These are phyloP conservation scores for Bombyx huttoni DNA, from an alignment of 2,888 invertebrate genomes.

Conservation along the genomic window DNA sequence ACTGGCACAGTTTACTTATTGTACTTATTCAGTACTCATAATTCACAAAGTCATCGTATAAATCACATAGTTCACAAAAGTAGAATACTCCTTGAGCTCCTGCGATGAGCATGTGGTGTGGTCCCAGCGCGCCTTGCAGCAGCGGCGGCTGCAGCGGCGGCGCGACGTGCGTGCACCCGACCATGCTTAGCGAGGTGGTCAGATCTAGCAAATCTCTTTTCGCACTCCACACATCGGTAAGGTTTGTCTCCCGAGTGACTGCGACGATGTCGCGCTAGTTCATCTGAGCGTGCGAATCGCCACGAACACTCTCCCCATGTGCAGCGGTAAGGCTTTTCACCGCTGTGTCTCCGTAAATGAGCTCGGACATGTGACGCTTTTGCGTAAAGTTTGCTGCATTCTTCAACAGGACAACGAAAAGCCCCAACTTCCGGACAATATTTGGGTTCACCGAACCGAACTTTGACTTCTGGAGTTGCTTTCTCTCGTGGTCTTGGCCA, in stretches of 20 bases:
- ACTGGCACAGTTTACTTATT: neutral
- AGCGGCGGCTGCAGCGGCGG: slow-evolving; percentile 43
- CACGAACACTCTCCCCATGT: slow-evolving; percentile 88
- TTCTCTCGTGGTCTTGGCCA: slow-evolving; percentile 18
- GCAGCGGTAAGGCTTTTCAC: slow-evolving; percentile 82
- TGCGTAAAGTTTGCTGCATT: slow-evolving; percentile 86
- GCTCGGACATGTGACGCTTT: slow-evolving; percentile 93
- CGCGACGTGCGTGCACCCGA: slow-evolving; percentile 83
- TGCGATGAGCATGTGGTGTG: slow-evolving; percentile 15
- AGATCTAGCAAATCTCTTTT: slow-evolving; percentile 91
- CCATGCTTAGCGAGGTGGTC: slow-evolving; percentile 95
- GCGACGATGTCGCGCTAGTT: slow-evolving; percentile 90
- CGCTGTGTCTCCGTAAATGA: slow-evolving; percentile 87
- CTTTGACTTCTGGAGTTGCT: slow-evolving; percentile 26
- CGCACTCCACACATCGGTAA: slow-evolving; percentile 89
- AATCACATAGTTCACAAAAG: slow-evolving; percentile 22
- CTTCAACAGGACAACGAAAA: slow-evolving; percentile 79
- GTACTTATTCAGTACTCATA: too few relatives aligned
- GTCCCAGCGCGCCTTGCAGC: slow-evolving; percentile 21
- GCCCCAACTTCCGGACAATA: slow-evolving; percentile 65
- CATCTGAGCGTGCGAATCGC: slow-evolving; percentile 95
- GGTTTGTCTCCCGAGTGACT: slow-evolving; percentile 97
- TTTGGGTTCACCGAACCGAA: slow-evolving; percentile 47
- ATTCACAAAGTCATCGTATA: too few relatives aligned
- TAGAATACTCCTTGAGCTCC: slow-evolving; percentile 27